Base-by-base conservation (phyloP, 2,113 vertebrate genomes). In the Ochotona curzoniae region DNA sequence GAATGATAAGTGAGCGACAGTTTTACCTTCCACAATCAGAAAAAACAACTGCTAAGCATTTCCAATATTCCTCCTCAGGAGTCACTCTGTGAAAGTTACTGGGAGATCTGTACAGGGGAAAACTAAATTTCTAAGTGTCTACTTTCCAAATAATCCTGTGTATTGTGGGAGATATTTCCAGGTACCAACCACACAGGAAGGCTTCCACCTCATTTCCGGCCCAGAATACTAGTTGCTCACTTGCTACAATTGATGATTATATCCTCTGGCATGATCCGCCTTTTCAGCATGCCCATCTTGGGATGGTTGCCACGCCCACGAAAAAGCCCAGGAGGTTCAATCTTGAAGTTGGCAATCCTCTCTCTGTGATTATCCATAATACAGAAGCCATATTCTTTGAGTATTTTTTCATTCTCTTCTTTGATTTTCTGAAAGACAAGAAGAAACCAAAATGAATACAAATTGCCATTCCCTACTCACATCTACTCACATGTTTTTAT, bases 171-270 rank as follows among this genome's bases (percentile, higher is more conserved):
- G 81, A 10, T 3, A 44, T 17, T 51, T n/a, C 67, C 64, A 67
- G 64, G 10, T 17, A 76, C 17, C 7, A 44, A 79, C 25, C 35
- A 35, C 4, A 75, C 49, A 81, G 32, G 21, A 79, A 74, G n/a
- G 21, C 87, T n/a, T 66, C 15, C n/a, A 74, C 4, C 67, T 69
- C 32, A 47, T 54, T 91, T 94, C 44, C 44, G 14, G 69, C 47
- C 93, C 28, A 15, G 18, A 87, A 15, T 70, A 76, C 9, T 35
- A 3, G 23, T 32, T 51, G 93, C 99, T 98, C 97, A 99, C 99
- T 99, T 99, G 99, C 99, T 99, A 97, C 99, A 99, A 98, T 99
- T 99, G 86, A 99, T 99, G 96, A 99, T 99, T 97, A 99, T 99
- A 95, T 99, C 99, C 93, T 99, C 98, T 0, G 99, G 99, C 97